Evolutionary conservation across 2,888 invertebrate species (phyloP).

Genomic region (Aelia acuminata): DNA sequence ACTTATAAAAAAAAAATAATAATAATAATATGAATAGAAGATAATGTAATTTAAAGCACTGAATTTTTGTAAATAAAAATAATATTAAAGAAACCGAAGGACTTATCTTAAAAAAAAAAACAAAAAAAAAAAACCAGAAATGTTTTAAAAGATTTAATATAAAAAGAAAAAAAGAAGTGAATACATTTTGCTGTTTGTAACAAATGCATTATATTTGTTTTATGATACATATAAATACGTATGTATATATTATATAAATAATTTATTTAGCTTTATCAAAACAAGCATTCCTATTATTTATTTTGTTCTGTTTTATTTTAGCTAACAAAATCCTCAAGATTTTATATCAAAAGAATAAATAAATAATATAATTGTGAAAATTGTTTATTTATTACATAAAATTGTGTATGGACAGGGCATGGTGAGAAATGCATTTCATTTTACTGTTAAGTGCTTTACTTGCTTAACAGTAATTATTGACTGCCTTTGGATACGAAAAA

Average conservation of each 20-base stretch:
- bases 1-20: constrained; percentile 49
- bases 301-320: background rate
- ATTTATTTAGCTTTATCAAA: constrained; percentile 45
- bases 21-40: constrained; percentile 27
- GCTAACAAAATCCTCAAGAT: constrained; percentile 18
- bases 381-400: constrained; percentile 44
- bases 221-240: constrained; percentile 42
- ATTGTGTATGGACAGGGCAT: constrained; percentile 44
- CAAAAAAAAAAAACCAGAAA: background rate
- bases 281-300: constrained; percentile 44
- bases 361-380: constrained; percentile 44
- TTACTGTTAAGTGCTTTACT: background rate
- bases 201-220: constrained; percentile 55
- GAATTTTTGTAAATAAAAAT: constrained; percentile 61
- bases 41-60: constrained; percentile 63
- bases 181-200: constrained; percentile 48
- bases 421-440: constrained; percentile 37
- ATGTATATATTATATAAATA: constrained; percentile 38
- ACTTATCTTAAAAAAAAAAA: constrained; percentile 40
- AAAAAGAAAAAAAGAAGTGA: background rate
- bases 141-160: background rate
- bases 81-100: constrained; percentile 58
- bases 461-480: constrained; percentile 22
- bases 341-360: background rate
- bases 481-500: constrained; percentile 1